phyloP scores from a whole-genome alignment of 2,888 invertebrate genomes.

The Cetonia aurata region DNA sequence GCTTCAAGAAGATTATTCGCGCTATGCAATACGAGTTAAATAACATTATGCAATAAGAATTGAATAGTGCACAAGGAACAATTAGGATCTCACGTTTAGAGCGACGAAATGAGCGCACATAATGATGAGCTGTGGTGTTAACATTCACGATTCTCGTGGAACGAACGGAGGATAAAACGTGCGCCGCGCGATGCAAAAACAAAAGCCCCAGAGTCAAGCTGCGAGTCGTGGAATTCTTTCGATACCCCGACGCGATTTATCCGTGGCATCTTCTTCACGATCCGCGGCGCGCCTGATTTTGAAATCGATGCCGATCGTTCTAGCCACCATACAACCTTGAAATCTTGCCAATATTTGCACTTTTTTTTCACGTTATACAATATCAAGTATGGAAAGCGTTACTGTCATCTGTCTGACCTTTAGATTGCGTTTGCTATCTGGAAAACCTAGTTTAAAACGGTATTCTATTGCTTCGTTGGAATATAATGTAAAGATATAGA shows the following conservation, averaged over 20 bases:
- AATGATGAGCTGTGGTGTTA: background rate
- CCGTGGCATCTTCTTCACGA: conserved; percentile 13
- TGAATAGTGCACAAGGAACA: conserved; percentile 1
- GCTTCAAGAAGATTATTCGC: too few species aligned
- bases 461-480: background rate
- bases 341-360: background rate
- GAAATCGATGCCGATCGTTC: background rate
- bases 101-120: conserved; percentile 1
- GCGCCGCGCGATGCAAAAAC: background rate
- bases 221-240: background rate
- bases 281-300: conserved; percentile 1
- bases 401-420: conserved; percentile 5
- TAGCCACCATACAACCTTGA: conserved; percentile 5
- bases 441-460: conserved; percentile 2
- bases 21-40: too few species aligned
- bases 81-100: background rate
- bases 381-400: background rate
- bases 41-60: too few species aligned
- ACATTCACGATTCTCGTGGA: background rate
- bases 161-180: background rate
- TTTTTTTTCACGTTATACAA: background rate
- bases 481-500: too few species aligned
- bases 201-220: conserved; percentile 1
- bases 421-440: background rate
- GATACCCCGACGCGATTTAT: background rate